Base-by-base conservation (phyloP, 2,113 vertebrate species). In the Nannobrachium achirus region DNA sequence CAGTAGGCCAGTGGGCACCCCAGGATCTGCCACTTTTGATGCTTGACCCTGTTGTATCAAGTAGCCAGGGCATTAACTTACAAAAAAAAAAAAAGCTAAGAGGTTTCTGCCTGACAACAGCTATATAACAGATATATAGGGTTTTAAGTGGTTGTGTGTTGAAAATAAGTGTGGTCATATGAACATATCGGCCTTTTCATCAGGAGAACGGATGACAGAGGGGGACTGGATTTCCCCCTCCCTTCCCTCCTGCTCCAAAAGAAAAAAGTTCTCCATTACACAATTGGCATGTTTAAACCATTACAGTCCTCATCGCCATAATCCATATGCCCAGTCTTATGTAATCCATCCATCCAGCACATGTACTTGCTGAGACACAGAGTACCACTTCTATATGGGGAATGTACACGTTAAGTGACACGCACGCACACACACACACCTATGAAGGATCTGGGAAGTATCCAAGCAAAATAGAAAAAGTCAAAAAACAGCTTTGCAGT, bases 121-220 rank as follows among this genome's bases (percentile, higher is more conserved):
- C n/a, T n/a, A n/a, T n/a, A n/a, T n/a, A n/a, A n/a, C n/a, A n/a
- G 25, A 33, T 33, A 33, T 33, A 33, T 33, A 33, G 25, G 25
- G 25, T 33, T 33, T 33, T 33, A 4, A 25, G 20, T 25, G 20
- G 20, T 42, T 60, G 60, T 33, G 72, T 73, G 73, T 71, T 77
- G 58, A 5, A 81, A 80, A 78, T 73, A 19, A 53, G 58, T 20
- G n/a, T 49, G 66, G 84, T 60, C 71, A 71, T 42, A 25, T 63
- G 39, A 8, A 46, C 13, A 50, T 58, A 66, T 60, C 62, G 69
- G 71, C 84, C 75, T 63, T 72, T 69, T 84, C 82, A 78, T 50
- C 71, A 69, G 56, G 49, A 74, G 65, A 25, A 51, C 9, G 1
- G 19, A 18, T 13, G 25, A 59, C 48, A 48, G 42, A 33, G 19